Percentiles rank a stretch among this genome's conserved stretches.
Evolutionary conservation across 1,140 invertebrate species (phyloP).

Genomic region (Platyscapa corneri): DNA sequence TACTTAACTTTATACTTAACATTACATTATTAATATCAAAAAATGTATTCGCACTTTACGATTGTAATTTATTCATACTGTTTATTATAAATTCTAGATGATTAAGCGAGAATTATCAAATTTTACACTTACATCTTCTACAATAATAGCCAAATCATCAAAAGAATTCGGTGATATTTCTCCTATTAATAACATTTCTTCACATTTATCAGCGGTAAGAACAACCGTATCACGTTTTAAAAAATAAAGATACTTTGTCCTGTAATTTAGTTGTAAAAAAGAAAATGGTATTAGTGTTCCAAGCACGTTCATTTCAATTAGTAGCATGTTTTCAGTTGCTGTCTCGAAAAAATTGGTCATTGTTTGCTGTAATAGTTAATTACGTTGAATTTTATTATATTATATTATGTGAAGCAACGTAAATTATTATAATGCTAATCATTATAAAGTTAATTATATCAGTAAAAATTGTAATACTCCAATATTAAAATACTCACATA

Average conservation of each 20-base stretch:
- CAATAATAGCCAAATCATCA: constrained; percentile 84
- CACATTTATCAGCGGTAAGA: constrained; percentile 75
- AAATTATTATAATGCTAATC: too few relatives aligned
- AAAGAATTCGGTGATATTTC: constrained; percentile 86
- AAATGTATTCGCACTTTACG: too few relatives aligned
- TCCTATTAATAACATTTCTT: constrained; percentile 81
- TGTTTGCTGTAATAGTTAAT: constrained; percentile 70
- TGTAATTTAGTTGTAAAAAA: constrained; percentile 72
- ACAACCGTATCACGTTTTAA: constrained; percentile 74
- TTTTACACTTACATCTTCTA: constrained; percentile 81
- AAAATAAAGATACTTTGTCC: constrained; percentile 79
- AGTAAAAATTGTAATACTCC: too few relatives aligned
- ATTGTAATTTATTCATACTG: background rate
- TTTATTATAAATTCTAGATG: background rate
- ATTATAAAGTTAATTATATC: too few relatives aligned
- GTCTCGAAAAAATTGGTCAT: constrained; percentile 80
- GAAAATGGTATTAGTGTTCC: constrained; percentile 70
- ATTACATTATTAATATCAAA: too few relatives aligned
- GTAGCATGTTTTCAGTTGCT: constrained; percentile 73
- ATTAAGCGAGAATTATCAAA: background rate
- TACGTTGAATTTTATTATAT: too few relatives aligned
- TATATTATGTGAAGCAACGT: too few relatives aligned
- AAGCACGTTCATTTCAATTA: constrained; percentile 74
- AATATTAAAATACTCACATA: too few relatives aligned
- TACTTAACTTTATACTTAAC: too few relatives aligned